Evolutionary conservation across 2,113 vertebrate genomes (phyloP), one percentile per base, ranked within the genome.

Genomic region (Thinocorus orbignyianus): DNA sequence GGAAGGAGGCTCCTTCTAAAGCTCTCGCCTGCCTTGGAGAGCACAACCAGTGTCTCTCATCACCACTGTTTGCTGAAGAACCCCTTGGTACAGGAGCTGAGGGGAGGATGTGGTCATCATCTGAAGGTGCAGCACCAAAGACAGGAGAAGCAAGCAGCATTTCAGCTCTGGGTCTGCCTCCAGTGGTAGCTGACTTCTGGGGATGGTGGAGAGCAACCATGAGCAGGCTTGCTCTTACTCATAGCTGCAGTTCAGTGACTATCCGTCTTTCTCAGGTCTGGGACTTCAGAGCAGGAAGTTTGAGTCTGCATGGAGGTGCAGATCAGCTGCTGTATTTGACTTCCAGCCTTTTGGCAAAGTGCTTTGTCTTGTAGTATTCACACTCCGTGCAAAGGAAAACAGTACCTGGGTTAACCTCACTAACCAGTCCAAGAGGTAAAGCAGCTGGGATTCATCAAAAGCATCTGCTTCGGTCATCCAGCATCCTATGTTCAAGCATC

Each of bases 361-460:
- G 42, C 35, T 68, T 33, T 69, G 30, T 48, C 73, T 61, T 81
- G 57, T 13, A 24, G 13, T n/a, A 51, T 37, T 64, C 48, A 10
- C 8, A 6, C 49, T 72, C 28, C 51, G 31, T 0, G 0, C 28
- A 15, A 86, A 65, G 46, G 60, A 30, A 0, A 2, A 26, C 49
- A 18, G 71, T 37, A 39, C 60, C 81, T 51, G 37, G 51, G 54
- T 46, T 86, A 74, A 58, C 51, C 17, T 60, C 14, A 14, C 41
- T 42, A 41, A 69, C 7, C 49, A 48, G 24, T n/a, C 65, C 19
- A 41, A 48, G 68, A 90, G 52, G 46, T 58, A 41, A 77, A 92
- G 17, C 54, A 83, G 49, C 86, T 95, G 72, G 68, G 46, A 57
- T 89, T 69, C 41, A 81, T 94, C 77, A 86, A 62, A 86, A 83